These are phyloP conservation scores for Phalacrocorax pelagicus DNA, from an alignment of 2,113 vertebrate genomes.

Conservation along the genomic window DNA sequence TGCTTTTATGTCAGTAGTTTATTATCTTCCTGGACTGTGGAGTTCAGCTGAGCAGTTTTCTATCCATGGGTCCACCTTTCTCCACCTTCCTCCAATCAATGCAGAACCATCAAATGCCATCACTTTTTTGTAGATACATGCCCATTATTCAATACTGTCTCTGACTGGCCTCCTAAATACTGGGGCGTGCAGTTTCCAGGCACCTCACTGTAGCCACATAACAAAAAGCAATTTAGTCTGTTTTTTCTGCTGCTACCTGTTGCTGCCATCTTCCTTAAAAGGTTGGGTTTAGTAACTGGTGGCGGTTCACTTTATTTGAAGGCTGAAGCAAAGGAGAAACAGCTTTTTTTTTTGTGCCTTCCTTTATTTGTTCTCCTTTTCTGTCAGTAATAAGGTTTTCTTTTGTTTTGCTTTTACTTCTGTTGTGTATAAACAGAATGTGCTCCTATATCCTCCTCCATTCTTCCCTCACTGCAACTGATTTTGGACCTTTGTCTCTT, in stretches of 20 bases:
- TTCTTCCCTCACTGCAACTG: not conserved
- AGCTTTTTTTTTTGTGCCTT: not conserved
- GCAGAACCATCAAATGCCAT: not conserved
- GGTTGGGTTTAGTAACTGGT: not conserved
- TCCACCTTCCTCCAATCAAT: not conserved
- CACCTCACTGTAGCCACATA: not conserved
- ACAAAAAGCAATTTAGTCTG: not conserved
- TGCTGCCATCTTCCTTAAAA: not conserved
- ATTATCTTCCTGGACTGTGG: not conserved
- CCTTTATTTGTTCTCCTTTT: not conserved
- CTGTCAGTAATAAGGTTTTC: not conserved
- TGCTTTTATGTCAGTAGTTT: not conserved
- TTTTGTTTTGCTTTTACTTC: not conserved
- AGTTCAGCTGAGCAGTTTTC: not conserved
- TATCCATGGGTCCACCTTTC: rapidly evolving
- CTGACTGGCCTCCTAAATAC: not conserved
- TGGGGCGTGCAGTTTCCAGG: not conserved
- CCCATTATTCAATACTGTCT: not conserved
- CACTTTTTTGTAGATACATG: not conserved
- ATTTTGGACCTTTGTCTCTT: not conserved
- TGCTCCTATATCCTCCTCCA: not conserved
- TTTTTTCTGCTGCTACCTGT: not conserved
- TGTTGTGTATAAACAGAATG: not conserved
- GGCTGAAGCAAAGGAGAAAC: not conserved
- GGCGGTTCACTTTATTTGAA: not conserved